phyloP scores from a whole-genome alignment of 1,140 invertebrate genomes.

The Camponotus pennsylvanicus region DNA sequence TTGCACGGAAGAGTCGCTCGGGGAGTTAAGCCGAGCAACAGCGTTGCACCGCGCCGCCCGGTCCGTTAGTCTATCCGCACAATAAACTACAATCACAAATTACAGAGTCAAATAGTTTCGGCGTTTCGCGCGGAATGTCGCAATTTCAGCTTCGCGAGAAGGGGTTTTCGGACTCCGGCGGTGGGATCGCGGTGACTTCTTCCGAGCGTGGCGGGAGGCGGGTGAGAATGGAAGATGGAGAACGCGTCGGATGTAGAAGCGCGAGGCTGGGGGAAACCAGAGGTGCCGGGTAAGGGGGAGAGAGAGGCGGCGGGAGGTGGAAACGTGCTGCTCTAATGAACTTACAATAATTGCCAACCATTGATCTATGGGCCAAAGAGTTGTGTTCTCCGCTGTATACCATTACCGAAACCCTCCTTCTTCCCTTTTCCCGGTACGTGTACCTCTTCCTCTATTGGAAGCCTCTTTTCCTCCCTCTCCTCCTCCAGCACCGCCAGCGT shows the following conservation, averaged over 20 bases:
- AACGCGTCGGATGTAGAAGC: conserved; percentile 67
- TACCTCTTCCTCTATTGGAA: conserved; percentile 51
- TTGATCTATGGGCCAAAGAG: conserved; percentile 85
- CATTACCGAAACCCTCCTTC: conserved; percentile 66
- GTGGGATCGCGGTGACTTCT: conserved; percentile 71
- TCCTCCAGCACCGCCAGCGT: conserved; percentile 14
- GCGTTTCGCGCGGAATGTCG: conserved; percentile 86
- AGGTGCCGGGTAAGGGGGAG: conserved; percentile 37
- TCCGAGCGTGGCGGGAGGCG: conserved; percentile 52
- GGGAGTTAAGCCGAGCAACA: conserved; percentile 73
- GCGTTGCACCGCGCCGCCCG: conserved; percentile 69
- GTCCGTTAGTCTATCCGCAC: conserved; percentile 83
- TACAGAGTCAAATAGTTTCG: conserved; percentile 86
- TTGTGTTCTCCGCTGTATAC: conserved; percentile 74
- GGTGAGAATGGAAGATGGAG: conserved; percentile 62
- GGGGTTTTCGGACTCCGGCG: conserved; percentile 75
- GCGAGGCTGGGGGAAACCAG: conserved; percentile 52
- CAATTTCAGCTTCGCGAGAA: conserved; percentile 84
- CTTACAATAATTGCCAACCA: conserved; percentile 86
- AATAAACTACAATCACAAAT: conserved; percentile 87
- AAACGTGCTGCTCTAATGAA: conserved; percentile 82
- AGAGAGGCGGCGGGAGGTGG: conserved; percentile 28
- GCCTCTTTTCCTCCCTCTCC: conserved; percentile 48
- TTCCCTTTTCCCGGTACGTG: conserved; percentile 19
- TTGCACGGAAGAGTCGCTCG: conserved; percentile 74